phyloP scores from a whole-genome alignment of 2,797 vertebrate species.

The Enteromius viviparus region DNA sequence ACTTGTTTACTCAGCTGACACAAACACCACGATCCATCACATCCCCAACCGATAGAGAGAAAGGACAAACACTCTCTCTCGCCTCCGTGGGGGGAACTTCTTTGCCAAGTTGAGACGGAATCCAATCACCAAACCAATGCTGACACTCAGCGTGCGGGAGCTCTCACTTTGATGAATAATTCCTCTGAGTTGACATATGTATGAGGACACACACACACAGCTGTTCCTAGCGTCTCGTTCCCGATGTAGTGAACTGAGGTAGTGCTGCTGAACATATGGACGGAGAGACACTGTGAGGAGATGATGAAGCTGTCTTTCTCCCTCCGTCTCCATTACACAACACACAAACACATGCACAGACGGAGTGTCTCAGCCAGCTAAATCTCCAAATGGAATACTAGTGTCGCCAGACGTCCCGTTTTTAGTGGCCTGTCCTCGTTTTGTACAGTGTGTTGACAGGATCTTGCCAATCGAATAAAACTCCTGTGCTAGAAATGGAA shows the following conservation, averaged over 20 bases:
- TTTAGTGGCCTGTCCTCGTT: background rate
- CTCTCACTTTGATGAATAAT: conserved; percentile 55
- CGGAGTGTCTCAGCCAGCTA: background rate
- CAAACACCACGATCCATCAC: conserved; percentile 41
- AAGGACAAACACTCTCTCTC: conserved; percentile 41
- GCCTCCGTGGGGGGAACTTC: conserved; percentile 28
- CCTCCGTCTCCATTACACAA: conserved; percentile 14
- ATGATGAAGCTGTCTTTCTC: conserved; percentile 32
- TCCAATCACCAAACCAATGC: conserved; percentile 44
- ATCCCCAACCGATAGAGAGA: conserved; percentile 26
- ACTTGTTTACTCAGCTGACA: conserved; percentile 52
- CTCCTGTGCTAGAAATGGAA: background rate
- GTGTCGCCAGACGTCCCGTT: background rate
- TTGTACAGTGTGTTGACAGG: background rate
- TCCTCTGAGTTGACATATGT: conserved; percentile 45
- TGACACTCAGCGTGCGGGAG: conserved; percentile 33
- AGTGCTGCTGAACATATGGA: conserved; percentile 49
- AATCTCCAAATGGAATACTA: background rate
- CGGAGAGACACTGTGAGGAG: conserved; percentile 32
- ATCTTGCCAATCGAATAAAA: background rate
- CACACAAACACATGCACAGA: conserved; percentile 1
- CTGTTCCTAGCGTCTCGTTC: conserved; percentile 43
- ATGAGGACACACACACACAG: conserved; percentile 30
- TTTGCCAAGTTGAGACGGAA: conserved; percentile 42
- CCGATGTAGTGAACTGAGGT: conserved; percentile 26